Conservation (phyloP, 2,888 invertebrate species). For the Hydrotaea diabolus region DNA sequence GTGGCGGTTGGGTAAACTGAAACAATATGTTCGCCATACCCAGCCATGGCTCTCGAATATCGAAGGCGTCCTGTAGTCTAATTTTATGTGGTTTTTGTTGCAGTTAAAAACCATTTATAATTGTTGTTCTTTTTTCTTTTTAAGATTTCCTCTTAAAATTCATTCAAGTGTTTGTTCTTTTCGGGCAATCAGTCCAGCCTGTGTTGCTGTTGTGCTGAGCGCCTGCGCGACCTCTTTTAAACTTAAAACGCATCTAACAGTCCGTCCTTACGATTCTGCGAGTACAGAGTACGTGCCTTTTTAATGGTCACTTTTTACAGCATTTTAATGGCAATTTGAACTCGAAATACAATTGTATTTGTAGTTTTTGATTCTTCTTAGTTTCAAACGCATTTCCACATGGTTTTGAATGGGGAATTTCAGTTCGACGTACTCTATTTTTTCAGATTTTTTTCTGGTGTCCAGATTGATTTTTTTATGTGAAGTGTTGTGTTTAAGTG, state of each 20-base stretch:
- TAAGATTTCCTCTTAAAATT: conserved; percentile 73
- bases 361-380: conserved; percentile 34
- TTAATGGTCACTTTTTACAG: conserved; percentile 76
- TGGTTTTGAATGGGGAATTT: conserved; percentile 73
- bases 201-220: not conserved
- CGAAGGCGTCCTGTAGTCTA: conserved; percentile 63
- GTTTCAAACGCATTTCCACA: conserved; percentile 36
- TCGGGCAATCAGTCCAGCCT: not conserved
- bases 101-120: conserved; percentile 56
- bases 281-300: conserved; percentile 74
- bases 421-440: conserved; percentile 5
- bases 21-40: conserved; percentile 63
- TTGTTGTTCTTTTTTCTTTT: conserved; percentile 41
- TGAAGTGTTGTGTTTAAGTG: conserved; percentile 56
- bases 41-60: conserved; percentile 10
- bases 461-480: conserved; percentile 67
- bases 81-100: conserved; percentile 49
- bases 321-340: conserved; percentile 75
- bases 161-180: conserved; percentile 73
- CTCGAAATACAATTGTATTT: conserved; percentile 71
- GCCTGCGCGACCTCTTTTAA: not conserved
- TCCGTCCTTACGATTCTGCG: conserved; percentile 34
- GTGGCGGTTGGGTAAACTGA: conserved; percentile 48
- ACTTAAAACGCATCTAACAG: not conserved
- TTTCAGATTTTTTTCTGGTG: conserved; percentile 2